Base-by-base conservation (phyloP, 64 coral and sea anemone species). In the Platygyra sinensis region DNA sequence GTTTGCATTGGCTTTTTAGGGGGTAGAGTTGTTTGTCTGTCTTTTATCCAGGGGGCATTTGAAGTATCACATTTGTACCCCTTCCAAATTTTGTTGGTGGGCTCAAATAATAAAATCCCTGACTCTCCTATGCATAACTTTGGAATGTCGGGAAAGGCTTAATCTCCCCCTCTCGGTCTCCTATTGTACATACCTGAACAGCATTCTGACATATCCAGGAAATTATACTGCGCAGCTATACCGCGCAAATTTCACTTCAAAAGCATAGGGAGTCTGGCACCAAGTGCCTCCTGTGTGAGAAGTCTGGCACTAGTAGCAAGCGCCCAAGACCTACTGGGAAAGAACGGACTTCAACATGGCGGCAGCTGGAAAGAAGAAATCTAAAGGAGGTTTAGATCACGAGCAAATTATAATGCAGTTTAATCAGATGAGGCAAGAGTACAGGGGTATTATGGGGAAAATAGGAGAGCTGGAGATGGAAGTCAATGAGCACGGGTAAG, bases 391-490 rank as follows among this genome's bases (percentile, higher is more conserved):
- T 0, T 42, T 94, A 15, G 87, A 92, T 31, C 95, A 93, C 36
- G 91, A 96, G 62, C 87, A 93, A 63, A 94, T 96, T 49, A 75
- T 96, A 49, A 65, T 92, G 55, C 95, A 93, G 69, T 96, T 96
- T 54, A 96, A 96, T 50, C 95, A 94, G 64, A 89, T 96, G 82
- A 96, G 95, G 67, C 95, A 96, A 71, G 95, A 96, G 10, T 87
- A 87, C 73, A 93, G 90, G 59, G 78, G 80, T 52, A 72, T 96
- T 22, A 75, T 96, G 39, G 90, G 54, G 18, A 96, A 96, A 89
- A 60, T 96, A 77, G 90, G 90, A 54, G 95, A 96, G 82, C 52
- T 96, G 14, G 91, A 96, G 73, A 89, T 94, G 91, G 95, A 96
- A 36, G 88, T 86, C 59, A 96, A 91, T 55, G 95, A 96, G 83